Conservation (phyloP, 2,113 vertebrate species). For the Lophius piscatorius region DNA sequence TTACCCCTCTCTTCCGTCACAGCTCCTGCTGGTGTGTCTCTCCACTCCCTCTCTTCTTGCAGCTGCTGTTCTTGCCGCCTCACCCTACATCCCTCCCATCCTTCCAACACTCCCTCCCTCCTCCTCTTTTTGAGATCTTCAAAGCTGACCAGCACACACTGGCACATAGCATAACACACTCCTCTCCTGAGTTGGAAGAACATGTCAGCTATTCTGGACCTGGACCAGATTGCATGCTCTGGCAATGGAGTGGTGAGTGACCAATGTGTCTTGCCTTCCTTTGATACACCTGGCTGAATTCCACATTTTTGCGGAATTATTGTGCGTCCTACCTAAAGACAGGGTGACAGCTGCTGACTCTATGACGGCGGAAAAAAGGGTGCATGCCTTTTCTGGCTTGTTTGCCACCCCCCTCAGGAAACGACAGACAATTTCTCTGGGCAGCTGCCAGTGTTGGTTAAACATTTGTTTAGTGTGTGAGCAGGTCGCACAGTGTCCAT, state of each 20-base stretch:
- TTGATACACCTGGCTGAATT: conserved; percentile 54
- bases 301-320: conserved; percentile 1
- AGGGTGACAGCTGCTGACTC: conserved; percentile 36
- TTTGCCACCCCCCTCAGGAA: conserved; percentile 36
- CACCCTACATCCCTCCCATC: conserved; percentile 61
- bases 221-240: conserved; percentile 80
- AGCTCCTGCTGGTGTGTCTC: conserved; percentile 40
- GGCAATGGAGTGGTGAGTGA: conserved; percentile 82
- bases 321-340: conserved; percentile 25
- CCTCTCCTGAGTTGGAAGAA: conserved; percentile 72
- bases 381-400: conserved; percentile 24
- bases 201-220: conserved; percentile 83
- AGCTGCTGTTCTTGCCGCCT: conserved; percentile 44
- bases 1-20: conserved; percentile 56
- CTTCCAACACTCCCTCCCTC: conserved; percentile 41
- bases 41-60: conserved; percentile 49
- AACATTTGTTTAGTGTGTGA: conserved; percentile 29
- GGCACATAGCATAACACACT: conserved; percentile 67
- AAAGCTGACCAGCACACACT: conserved; percentile 67
- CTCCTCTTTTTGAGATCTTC: conserved; percentile 61
- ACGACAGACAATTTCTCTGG: conserved; percentile 13
- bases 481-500: conserved; percentile 38
- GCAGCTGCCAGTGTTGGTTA: conserved; percentile 26
- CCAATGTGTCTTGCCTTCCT: conserved; percentile 43
- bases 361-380: conserved; percentile 8